A percentile compares a stretch with the other conserved stretches of the same genome.
Evolutionary conservation across 2,888 invertebrate genomes (phyloP).

Genomic region (Patella ulyssiponensis): DNA sequence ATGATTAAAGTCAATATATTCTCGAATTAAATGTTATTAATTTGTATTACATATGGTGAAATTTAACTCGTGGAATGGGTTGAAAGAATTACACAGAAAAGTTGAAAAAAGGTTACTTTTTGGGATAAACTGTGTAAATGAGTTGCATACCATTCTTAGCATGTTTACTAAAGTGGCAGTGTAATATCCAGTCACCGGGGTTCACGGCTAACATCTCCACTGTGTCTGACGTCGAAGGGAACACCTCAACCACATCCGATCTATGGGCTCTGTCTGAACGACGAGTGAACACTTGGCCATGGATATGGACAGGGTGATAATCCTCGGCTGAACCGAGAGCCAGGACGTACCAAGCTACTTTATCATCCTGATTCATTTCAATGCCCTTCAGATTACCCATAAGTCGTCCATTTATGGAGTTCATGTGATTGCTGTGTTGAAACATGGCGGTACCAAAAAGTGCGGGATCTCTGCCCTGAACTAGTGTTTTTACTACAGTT

Average conservation of each 20-base stretch:
- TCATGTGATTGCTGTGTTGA: slow-evolving; percentile 11
- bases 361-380: slow-evolving; percentile 43
- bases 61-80: too few species aligned
- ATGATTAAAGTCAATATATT: too few species aligned
- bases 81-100: too few species aligned
- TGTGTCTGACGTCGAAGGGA: slow-evolving; percentile 45
- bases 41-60: too few species aligned
- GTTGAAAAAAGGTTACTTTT: background rate
- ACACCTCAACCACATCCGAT: slow-evolving; percentile 48
- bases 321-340: slow-evolving; percentile 53
- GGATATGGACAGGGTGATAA: slow-evolving; percentile 57
- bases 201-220: slow-evolving; percentile 46
- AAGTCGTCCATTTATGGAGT: slow-evolving; percentile 1
- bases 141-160: slow-evolving; percentile 47
- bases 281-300: slow-evolving; percentile 44
- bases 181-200: slow-evolving; percentile 49
- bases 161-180: slow-evolving; percentile 50
- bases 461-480: too few species aligned
- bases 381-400: slow-evolving; percentile 8
- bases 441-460: background rate
- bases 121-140: slow-evolving; percentile 43
- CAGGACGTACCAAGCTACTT: slow-evolving; percentile 49
- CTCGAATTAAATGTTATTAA: too few species aligned
- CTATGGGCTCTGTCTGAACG: slow-evolving; percentile 26
- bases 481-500: too few species aligned